Evolutionary conservation across 2,113 vertebrate genomes (phyloP).

Genomic region (Lipophrys pholis): DNA sequence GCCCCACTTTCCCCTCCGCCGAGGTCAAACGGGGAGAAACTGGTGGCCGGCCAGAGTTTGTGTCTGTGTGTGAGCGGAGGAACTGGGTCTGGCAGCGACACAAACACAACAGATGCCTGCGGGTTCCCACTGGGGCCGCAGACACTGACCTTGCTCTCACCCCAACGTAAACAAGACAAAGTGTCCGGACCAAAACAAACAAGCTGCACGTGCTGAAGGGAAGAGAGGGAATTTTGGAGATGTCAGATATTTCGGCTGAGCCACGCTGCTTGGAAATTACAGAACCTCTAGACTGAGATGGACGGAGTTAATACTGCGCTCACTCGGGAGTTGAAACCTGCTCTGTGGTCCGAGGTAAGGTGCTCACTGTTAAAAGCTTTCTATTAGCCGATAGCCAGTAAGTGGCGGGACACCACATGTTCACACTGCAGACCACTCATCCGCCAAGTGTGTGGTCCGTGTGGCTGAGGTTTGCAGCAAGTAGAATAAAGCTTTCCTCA

Average conservation of each 20-base stretch:
- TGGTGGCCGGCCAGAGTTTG: conserved; percentile 37
- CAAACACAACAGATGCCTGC: conserved; percentile 65
- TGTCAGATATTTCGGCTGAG: conserved; percentile 2
- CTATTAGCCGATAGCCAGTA: neutral
- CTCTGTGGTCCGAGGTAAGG: too few relatives aligned
- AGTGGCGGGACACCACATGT: neutral
- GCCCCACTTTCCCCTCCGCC: conserved; percentile 40
- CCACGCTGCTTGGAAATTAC: neutral
- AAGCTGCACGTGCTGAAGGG: conserved; percentile 47
- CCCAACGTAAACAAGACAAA: conserved; percentile 67
- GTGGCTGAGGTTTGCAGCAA: neutral
- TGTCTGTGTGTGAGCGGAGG: neutral
- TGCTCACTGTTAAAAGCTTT: neutral
- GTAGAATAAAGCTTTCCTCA: neutral
- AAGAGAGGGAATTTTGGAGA: conserved; percentile 21
- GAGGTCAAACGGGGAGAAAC: conserved; percentile 39
- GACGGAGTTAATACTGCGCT: too few relatives aligned
- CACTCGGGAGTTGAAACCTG: too few relatives aligned
- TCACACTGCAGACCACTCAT: conserved; percentile 14
- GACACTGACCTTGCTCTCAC: conserved; percentile 65
- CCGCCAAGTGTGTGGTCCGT: neutral
- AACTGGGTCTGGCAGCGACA: conserved; percentile 37
- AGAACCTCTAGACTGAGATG: too few relatives aligned
- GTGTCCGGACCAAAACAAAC: conserved; percentile 65
- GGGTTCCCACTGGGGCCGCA: conserved; percentile 59